Evolutionary conservation across 2,113 vertebrate genomes (phyloP), one percentile per base, ranked within the genome.

Genomic region (Tonatia bakeri): DNA sequence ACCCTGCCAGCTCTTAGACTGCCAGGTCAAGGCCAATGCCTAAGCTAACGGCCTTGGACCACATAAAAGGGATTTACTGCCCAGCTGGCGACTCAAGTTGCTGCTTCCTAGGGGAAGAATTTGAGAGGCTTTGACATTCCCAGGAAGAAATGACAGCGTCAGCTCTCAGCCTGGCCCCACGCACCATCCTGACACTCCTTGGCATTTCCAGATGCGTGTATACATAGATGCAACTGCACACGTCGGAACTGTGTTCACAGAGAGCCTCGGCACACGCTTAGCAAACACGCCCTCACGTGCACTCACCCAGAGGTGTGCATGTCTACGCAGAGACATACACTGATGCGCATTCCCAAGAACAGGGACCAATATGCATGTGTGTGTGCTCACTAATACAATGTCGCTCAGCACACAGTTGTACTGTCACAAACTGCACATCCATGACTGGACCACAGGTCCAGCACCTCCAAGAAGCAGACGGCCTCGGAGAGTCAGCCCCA

Each of bases 61-160:
- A 38, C 75, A 56, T 86, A 75, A 92, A 87, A 89, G 33, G 64
- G 67, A 87, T 87, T 89, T 90, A 67, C 2, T 73, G 70, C 7
- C 76, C 84, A 90, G n/a, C 24, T 94, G 40, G 36, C 9, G 87
- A 77, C 38, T 90, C 45, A 19, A 20, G 14, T 33, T 87, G 22
- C 75, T 93, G 17, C 45, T 82, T 93, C 56, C 26, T 61, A 8
- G 4, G 31, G 31, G 6, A 2, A 8, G 28, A 38, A 65, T 36
- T 89, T 91, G 38, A 67, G 75, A 90, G 52, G 20, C 36, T 87
- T 75, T 91, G 94, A 95, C 81, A 77, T 56, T 94, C 31, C 79
- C 75, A n/a, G n/a, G 47, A 89, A 91, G 69, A 93, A 85, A 94
- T 52, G 52, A 79, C 1, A 91, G n/a, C 3, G 31, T 65, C 82